Evolutionary conservation across 1,140 invertebrate genomes (phyloP), one percentile per base, ranked within the genome.

Genomic region (Bombus sylvicola): DNA sequence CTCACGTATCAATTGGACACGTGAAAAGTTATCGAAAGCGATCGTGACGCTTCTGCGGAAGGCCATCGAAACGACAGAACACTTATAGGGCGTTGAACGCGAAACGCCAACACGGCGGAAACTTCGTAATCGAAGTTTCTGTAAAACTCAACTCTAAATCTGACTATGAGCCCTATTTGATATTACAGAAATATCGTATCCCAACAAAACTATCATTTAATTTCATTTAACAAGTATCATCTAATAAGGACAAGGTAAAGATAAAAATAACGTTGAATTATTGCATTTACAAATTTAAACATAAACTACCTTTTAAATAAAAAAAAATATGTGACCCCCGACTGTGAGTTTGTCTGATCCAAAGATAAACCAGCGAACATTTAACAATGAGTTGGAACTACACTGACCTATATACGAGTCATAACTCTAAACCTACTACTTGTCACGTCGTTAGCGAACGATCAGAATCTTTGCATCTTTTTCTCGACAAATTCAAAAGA

Each of bases 11-110:
- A 34, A 22, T 31, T 28, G 28, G 0, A 9, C 15, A 53, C 18
- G 47, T 22, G n/a, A 8, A 75, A 75, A 47, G 59, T 83, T 83
- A 43, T 47, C 28, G 9, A n/a, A 71, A 53, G 28, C 31, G 15
- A 8, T 69, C 10, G 9, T 31, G 28, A n/a, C 59, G 59, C 28
- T 62, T 59, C 31, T 28, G 12, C 39, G 22, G 47, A 41, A 53
- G 43, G 25, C 66, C 66, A 57, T 53, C 37, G n/a, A 25, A 34
- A 31, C 10, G 22, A n/a, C 15, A 28, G 39, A 12, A 2, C 39
- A n/a, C 66, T 75, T 47, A n/a, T 31, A 64, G 57, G 57, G 22
- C 25, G 31, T 66, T 82, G 73, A 74, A 74, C n/a, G 41, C 41
- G 31, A 6, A 22, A 13, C 72, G 5, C 18, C 47, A 53, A 53